A percentile compares a stretch with the other conserved stretches of the same genome.
Conservation (phyloP, 2,797 vertebrate species). For the Amniataba percoides region DNA sequence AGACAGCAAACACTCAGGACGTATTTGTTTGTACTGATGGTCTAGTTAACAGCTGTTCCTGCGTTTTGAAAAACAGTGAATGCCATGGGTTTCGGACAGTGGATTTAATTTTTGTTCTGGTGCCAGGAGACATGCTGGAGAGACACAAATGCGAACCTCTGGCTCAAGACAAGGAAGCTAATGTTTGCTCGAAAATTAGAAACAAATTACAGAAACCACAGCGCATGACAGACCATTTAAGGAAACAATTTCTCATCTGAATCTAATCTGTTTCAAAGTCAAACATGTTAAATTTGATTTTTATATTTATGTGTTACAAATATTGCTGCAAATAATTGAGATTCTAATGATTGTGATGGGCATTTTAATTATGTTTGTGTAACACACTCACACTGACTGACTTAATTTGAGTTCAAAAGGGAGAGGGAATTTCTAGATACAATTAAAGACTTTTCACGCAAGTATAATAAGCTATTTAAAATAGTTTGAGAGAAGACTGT, state of each 20-base stretch:
- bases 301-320: conserved; percentile 10
- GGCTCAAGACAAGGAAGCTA: conserved; percentile 8
- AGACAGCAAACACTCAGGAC: conserved; percentile 62
- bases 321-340: conserved; percentile 2
- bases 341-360: conserved; percentile 39
- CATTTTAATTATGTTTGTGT: conserved; percentile 40
- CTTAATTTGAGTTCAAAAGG: conserved; percentile 50
- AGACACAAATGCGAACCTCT: conserved; percentile 23
- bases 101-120: conserved; percentile 5
- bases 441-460: conserved; percentile 46
- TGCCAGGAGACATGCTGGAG: conserved; percentile 8
- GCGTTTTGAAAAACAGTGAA: conserved; percentile 54
- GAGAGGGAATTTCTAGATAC: conserved; percentile 37
- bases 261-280: conserved; percentile 51
- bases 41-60: conserved; percentile 62
- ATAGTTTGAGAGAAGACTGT: conserved; percentile 55
- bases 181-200: conserved; percentile 35
- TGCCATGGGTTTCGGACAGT: conserved; percentile 29
- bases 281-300: conserved; percentile 28
- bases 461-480: conserved; percentile 51
- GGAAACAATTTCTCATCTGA: conserved; percentile 44
- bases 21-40: conserved; percentile 67
- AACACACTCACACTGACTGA: conserved; percentile 23
- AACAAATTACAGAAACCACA: conserved; percentile 48
- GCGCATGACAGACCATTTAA: conserved; percentile 40